These are phyloP conservation scores for Cacatua alba DNA, from an alignment of 2,113 vertebrate species.

Conservation along the genomic window DNA sequence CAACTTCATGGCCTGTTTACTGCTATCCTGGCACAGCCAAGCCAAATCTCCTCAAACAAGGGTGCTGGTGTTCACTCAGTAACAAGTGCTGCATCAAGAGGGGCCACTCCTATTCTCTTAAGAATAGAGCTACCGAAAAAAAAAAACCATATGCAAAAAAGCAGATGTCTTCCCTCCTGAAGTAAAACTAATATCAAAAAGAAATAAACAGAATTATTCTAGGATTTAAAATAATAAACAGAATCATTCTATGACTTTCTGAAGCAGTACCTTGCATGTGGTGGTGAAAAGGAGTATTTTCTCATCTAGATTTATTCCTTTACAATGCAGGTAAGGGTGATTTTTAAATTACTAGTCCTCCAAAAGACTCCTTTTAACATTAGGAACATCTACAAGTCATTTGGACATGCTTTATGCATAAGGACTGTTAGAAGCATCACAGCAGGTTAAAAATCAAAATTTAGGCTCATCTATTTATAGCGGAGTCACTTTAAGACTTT, in stretches of 20 bases:
- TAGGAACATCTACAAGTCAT: background rate
- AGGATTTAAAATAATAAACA: background rate
- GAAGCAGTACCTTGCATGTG: background rate
- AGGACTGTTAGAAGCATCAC: background rate
- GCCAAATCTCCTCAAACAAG: background rate
- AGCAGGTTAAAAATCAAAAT: constrained; percentile 3
- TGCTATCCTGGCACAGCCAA: background rate
- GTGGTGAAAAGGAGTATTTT: background rate
- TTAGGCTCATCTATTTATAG: constrained; percentile 49
- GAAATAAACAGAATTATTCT: background rate
- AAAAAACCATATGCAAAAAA: background rate
- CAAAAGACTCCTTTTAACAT: background rate
- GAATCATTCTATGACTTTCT: background rate
- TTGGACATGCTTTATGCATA: background rate
- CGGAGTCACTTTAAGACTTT: constrained; percentile 53
- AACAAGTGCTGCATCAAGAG: background rate
- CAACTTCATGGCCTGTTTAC: background rate
- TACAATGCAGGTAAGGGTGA: background rate
- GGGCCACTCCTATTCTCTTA: background rate
- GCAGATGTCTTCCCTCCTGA: background rate
- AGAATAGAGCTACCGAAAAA: background rate
- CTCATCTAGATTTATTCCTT: background rate
- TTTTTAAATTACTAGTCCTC: background rate
- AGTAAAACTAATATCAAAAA: background rate
- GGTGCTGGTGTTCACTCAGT: background rate